Percentiles rank a stretch among this genome's conserved stretches.
phyloP scores from a whole-genome alignment of 2,888 invertebrate species.

The Drosophila nr. perissopoda region DNA sequence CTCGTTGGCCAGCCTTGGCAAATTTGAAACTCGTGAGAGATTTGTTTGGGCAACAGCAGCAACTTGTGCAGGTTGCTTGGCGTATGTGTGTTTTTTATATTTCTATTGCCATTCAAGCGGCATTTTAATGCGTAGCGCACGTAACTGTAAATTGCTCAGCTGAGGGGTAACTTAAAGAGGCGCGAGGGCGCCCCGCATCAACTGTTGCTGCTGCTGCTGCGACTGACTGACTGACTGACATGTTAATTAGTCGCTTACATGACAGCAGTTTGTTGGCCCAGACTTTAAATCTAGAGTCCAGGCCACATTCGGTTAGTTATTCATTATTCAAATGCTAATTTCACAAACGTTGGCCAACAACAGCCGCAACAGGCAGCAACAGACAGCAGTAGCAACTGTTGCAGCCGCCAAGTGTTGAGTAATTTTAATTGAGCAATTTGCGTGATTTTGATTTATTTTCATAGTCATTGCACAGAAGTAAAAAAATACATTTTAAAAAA shows the following conservation, averaged over 20 bases:
- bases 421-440: conserved; percentile 79
- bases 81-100: conserved; percentile 16
- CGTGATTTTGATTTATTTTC: conserved; percentile 75
- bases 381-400: conserved; percentile 14
- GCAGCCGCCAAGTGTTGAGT: conserved; percentile 64
- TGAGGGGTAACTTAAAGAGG: conserved; percentile 9
- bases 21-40: conserved; percentile 82
- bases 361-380: conserved; percentile 13
- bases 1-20: conserved; percentile 57
- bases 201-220: conserved; percentile 20
- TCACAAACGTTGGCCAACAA: conserved; percentile 60
- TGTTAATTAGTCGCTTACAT: conserved; percentile 83
- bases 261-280: conserved; percentile 78
- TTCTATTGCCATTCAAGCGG: conserved; percentile 38
- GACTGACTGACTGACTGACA: conserved; percentile 71
- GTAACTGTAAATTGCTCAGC: conserved; percentile 28
- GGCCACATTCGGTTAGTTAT: conserved; percentile 54
- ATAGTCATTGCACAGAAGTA: conserved; percentile 15
- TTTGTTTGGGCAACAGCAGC: conserved; percentile 58
- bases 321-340: conserved; percentile 78
- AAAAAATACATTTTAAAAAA: conserved; percentile 21
- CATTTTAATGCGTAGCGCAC: conserved; percentile 40
- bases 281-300: conserved; percentile 48
- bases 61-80: conserved; percentile 40
- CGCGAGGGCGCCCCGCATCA: conserved; percentile 10